phyloP scores from a whole-genome alignment of 2,113 vertebrate genomes.

The Theristicus caerulescens region DNA sequence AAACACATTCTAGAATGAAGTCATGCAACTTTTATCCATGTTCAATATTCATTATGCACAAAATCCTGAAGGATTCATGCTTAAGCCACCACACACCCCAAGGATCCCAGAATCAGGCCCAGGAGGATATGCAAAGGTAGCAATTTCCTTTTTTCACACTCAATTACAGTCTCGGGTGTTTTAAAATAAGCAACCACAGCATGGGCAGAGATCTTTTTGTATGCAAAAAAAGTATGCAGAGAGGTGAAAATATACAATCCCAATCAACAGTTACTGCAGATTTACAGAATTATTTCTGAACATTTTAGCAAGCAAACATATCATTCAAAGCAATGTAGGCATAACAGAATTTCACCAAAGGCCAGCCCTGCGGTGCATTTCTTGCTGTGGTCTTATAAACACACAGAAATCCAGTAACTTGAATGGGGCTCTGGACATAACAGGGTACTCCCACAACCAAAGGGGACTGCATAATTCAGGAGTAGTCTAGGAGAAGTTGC shows the following conservation, averaged over 20 bases:
- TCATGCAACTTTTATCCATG: not conserved
- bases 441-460: not conserved
- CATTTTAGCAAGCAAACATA: not conserved
- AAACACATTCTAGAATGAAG: not conserved
- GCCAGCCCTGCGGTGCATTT: not conserved
- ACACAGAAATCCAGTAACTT: not conserved
- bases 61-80: not conserved
- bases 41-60: not conserved
- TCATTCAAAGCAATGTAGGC: not conserved
- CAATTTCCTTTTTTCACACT: not conserved
- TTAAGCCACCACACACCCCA: not conserved
- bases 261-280: not conserved
- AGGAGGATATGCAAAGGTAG: not conserved
- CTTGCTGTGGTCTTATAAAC: not conserved
- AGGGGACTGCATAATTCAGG: not conserved
- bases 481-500: not conserved
- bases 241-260: not conserved
- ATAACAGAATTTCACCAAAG: not conserved
- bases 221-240: not conserved
- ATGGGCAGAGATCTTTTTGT: not conserved
- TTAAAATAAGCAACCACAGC: not conserved
- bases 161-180: not conserved
- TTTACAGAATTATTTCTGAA: not conserved
- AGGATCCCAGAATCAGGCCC: not conserved
- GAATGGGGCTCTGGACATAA: not conserved